Evolutionary conservation across 2,888 invertebrate species (phyloP), one percentile per base, ranked within the genome.

Genomic region (Diaprepes abbreviatus): DNA sequence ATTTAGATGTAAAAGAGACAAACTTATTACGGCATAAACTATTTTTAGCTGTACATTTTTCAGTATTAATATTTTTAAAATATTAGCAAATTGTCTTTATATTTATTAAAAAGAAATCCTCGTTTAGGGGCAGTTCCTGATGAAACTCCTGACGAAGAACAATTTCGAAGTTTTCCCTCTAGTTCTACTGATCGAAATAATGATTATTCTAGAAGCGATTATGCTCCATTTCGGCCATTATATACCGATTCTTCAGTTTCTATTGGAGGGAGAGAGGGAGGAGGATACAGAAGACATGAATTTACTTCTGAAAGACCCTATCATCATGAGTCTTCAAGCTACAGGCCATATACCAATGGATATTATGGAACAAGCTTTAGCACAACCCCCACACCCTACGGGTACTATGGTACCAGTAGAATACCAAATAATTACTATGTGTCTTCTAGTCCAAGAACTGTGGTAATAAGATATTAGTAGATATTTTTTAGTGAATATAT

Each of bases 71-170:
- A n/a, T n/a, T n/a, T n/a, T n/a, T n/a, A n/a, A n/a, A n/a, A n/a
- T n/a, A n/a, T n/a, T n/a, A n/a, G n/a, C n/a, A n/a, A n/a, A n/a
- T n/a, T n/a, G n/a, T n/a, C n/a, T n/a, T n/a, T n/a, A n/a, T n/a
- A n/a, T n/a, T n/a, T n/a, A n/a, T n/a, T n/a, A n/a, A n/a, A n/a
- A n/a, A n/a, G n/a, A n/a, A n/a, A n/a, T n/a, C n/a, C n/a, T n/a
- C n/a, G n/a, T 40, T 28, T 28, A 50, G 48, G 48, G 14, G n/a
- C 48, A 16, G 9, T 7, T 16, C 28, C 28, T 1, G 43, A 43
- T 28, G 43, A 43, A 28, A 58, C 58, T 16, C 28, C 31, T 5
- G 17, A 59, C 17, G 59, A 59, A 16, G 43, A 43, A 59, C 43
- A 40, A 10, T 59, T 59, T 21, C 14, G 59, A 31, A 59, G 19